These are phyloP conservation scores for Drosophila quadrilineata DNA, from an alignment of 1,140 invertebrate species.

Conservation along the genomic window DNA sequence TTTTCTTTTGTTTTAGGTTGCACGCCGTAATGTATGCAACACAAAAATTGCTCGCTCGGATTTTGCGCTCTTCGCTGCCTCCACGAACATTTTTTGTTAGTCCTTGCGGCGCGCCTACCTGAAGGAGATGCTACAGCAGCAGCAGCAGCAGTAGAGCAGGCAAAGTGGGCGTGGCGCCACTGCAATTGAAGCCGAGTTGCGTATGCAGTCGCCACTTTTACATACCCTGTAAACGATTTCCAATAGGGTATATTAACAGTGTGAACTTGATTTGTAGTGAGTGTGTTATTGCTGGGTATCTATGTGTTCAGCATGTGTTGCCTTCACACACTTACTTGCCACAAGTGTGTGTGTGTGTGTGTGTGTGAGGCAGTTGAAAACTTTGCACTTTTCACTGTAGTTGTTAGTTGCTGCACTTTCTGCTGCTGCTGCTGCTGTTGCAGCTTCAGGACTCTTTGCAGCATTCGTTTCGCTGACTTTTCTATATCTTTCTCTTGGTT, in stretches of 20 bases:
- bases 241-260: conserved; percentile 2
- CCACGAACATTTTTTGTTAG: conserved; percentile 71
- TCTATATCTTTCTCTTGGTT: conserved; percentile 20
- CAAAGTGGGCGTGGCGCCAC: background rate
- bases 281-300: background rate
- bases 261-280: background rate
- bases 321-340: background rate
- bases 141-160: background rate
- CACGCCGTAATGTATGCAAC: conserved; percentile 77
- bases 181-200: conserved; percentile 51
- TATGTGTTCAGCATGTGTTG: no score
- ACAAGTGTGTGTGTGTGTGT: conserved; percentile 28
- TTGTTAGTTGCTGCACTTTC: conserved; percentile 14
- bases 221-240: conserved; percentile 9
- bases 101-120: conserved; percentile 39
- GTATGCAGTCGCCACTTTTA: conserved; percentile 66
- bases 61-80: conserved; percentile 65
- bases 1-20: conserved; percentile 78
- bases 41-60: no score
- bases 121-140: conserved; percentile 4
- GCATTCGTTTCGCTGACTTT: conserved; percentile 49
- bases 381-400: conserved; percentile 53
- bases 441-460: conserved; percentile 33
- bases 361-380: conserved; percentile 67
- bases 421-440: background rate